A percentile compares a stretch with the other conserved stretches of the same genome.
Conservation (phyloP, 1,140 invertebrate genomes). For the Ooceraea biroi region DNA sequence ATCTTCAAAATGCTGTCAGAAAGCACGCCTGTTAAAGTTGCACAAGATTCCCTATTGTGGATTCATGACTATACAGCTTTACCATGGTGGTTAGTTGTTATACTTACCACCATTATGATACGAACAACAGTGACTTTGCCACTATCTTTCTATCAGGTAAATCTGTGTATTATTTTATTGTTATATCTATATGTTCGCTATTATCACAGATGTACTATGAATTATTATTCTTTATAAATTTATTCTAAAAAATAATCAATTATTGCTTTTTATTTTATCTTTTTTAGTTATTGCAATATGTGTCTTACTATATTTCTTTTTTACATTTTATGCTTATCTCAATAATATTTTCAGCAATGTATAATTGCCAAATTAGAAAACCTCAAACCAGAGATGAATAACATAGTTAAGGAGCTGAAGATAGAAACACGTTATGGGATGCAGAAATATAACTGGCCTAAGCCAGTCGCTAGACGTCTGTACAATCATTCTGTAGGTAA, state of each 20-base stretch:
- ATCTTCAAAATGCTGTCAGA: conserved; percentile 86
- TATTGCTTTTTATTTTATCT: background rate
- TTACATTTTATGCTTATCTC: background rate
- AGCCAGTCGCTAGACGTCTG: conserved; percentile 88
- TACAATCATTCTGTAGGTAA: conserved; percentile 89
- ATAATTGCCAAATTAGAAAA: conserved; percentile 92
- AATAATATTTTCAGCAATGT: conserved; percentile 85
- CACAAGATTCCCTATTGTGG: conserved; percentile 89
- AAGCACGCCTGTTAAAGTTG: conserved; percentile 88
- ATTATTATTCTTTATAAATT: background rate
- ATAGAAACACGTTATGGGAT: conserved; percentile 90
- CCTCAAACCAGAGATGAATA: conserved; percentile 90
- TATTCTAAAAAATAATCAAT: background rate
- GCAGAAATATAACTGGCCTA: conserved; percentile 89
- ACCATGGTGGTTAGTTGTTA: conserved; percentile 94
- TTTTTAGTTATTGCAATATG: conserved; percentile 11
- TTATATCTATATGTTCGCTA: background rate
- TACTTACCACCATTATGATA: conserved; percentile 90
- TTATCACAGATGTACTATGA: background rate
- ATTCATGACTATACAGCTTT: conserved; percentile 91
- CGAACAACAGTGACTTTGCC: conserved; percentile 91
- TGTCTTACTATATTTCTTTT: background rate
- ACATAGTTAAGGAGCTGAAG: conserved; percentile 90
- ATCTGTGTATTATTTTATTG: conserved; percentile 4
- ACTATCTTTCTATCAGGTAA: conserved; percentile 90